Percentiles rank a stretch among this genome's conserved stretches.
Conservation (phyloP, 2,113 vertebrate species). For the Gymnarchus niloticus region DNA sequence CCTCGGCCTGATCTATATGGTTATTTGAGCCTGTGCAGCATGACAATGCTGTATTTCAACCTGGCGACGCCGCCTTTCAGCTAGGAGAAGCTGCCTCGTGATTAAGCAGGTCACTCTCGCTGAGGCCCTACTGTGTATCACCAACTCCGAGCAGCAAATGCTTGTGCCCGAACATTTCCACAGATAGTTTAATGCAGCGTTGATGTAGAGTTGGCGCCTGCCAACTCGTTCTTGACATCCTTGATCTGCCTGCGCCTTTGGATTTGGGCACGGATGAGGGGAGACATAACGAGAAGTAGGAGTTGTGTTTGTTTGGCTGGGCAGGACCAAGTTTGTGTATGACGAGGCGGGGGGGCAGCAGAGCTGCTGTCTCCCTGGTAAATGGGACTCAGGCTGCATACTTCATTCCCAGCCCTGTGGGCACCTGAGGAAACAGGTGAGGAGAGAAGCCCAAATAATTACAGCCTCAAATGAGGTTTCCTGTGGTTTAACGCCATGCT, state of each 20-base stretch:
- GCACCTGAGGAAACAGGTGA: neutral
- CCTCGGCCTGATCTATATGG: neutral
- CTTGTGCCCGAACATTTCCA: neutral
- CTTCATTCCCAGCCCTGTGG: neutral
- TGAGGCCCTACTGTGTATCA: neutral
- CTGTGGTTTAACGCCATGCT: conserved; percentile 44
- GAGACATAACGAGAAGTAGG: neutral
- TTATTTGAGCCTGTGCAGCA: neutral
- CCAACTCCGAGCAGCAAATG: neutral
- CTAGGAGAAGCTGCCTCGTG: neutral
- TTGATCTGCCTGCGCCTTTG: neutral
- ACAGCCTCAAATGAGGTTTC: neutral
- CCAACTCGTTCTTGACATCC: too few species aligned
- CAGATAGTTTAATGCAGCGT: neutral
- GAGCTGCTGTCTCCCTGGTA: neutral
- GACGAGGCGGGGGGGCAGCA: neutral
- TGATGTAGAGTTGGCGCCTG: neutral
- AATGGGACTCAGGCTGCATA: neutral
- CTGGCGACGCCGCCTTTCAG: neutral
- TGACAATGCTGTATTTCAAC: neutral
- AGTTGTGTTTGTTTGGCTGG: neutral
- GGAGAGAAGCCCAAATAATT: neutral
- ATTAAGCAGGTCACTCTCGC: neutral
- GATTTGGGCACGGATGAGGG: neutral
- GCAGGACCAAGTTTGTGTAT: neutral